These are phyloP conservation scores for Plusia festucae DNA, from an alignment of 2,888 invertebrate species.

Conservation along the genomic window DNA sequence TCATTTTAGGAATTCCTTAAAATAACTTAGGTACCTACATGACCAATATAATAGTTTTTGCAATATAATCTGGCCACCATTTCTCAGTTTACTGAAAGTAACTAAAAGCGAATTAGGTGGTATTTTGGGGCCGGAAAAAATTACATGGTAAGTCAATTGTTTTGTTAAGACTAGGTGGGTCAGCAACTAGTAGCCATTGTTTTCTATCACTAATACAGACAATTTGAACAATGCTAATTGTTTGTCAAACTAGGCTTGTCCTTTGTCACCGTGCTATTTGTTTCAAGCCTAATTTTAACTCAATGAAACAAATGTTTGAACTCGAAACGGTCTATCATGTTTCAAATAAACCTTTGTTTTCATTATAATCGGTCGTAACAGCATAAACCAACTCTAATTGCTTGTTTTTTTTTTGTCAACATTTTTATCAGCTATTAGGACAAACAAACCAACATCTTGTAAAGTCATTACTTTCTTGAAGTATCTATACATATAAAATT, in stretches of 20 bases:
- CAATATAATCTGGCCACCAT: no score
- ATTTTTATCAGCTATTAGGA: background rate
- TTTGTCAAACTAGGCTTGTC: background rate
- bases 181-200: background rate
- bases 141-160: background rate
- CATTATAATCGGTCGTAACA: no score
- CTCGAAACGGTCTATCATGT: background rate
- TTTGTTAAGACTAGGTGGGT: background rate
- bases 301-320: background rate
- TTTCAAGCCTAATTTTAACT: background rate
- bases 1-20: background rate
- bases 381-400: background rate
- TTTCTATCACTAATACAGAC: background rate
- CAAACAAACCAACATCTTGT: background rate
- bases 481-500: no score
- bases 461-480: background rate
- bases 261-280: background rate
- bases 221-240: slow-evolving; percentile 2
- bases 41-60: no score
- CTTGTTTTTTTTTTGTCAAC: background rate
- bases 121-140: background rate
- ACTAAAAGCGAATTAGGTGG: background rate
- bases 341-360: no score
- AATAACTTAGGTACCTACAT: background rate
- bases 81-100: no score